These are phyloP conservation scores for Heterochromis multidens DNA, from an alignment of 2,113 vertebrate genomes.

Conservation along the genomic window DNA sequence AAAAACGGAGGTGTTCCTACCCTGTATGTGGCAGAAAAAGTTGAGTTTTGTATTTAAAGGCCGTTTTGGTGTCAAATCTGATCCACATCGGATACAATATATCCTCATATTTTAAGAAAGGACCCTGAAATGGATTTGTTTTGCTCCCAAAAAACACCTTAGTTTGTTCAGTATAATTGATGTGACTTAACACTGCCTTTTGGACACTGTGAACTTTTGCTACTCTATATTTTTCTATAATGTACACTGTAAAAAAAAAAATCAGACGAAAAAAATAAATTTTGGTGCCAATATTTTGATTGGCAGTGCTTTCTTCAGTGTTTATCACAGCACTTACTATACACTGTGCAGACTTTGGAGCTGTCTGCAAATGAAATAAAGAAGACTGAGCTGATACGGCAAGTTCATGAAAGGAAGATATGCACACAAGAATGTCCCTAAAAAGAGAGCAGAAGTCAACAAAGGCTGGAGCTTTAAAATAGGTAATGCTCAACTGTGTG, in stretches of 20 bases:
- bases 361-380: neutral
- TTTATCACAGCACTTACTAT: neutral
- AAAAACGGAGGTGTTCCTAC: neutral
- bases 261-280: conserved; percentile 59
- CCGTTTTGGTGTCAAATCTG: neutral
- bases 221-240: conserved; percentile 90
- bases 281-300: conserved; percentile 40
- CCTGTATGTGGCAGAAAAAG: neutral
- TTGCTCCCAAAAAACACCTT: neutral
- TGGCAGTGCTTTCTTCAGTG: neutral
- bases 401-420: neutral
- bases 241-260: conserved; percentile 80
- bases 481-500: too few species aligned
- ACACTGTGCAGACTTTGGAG: neutral
- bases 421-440: too few species aligned
- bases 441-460: neutral
- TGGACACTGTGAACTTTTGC: conserved; percentile 86
- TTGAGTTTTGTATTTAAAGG: neutral
- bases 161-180: conserved; percentile 60
- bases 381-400: neutral
- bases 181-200: conserved; percentile 81
- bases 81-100: neutral
- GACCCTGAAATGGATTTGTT: neutral
- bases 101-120: neutral
- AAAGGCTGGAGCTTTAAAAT: neutral